These are phyloP conservation scores for Pheosia gnoma DNA, from an alignment of 2,888 invertebrate genomes.

Conservation along the genomic window DNA sequence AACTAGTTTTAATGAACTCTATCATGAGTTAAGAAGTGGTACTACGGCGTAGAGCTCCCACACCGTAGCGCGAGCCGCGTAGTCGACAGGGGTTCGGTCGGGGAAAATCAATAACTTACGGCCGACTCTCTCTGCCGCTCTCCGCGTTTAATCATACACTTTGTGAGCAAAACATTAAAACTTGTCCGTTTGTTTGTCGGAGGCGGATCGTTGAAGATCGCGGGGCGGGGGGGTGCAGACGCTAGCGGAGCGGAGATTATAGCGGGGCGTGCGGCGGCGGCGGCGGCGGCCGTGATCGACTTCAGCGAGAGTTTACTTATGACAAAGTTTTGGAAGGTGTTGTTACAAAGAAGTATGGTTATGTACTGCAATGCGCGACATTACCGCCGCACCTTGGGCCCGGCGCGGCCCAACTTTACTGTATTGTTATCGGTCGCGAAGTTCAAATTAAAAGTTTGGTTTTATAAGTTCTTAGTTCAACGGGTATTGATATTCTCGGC, in stretches of 20 bases:
- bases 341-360: conserved; percentile 80
- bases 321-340: conserved; percentile 80
- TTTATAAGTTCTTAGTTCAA: conserved; percentile 60
- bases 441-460: conserved; percentile 76
- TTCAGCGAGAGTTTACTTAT: conserved; percentile 75
- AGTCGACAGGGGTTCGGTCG: conserved; percentile 79
- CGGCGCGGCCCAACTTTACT: conserved; percentile 64
- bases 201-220: conserved; percentile 67
- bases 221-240: conserved; percentile 50
- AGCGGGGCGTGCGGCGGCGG: conserved; percentile 55
- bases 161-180: conserved; percentile 85
- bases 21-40: conserved; percentile 59
- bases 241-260: conserved; percentile 49
- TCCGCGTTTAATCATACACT: conserved; percentile 85
- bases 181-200: conserved; percentile 83
- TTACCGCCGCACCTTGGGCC: conserved; percentile 66
- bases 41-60: conserved; percentile 55
- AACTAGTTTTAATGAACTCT: conserved; percentile 61
- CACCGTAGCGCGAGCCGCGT: conserved; percentile 72
- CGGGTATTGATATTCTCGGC: conserved; percentile 46
- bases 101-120: conserved; percentile 85
- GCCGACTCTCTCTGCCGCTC: conserved; percentile 83
- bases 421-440: conserved; percentile 73
- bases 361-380: conserved; percentile 77
- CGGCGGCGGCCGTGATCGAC: conserved; percentile 52